These are phyloP conservation scores for Sorex fumeus DNA, from an alignment of 2,113 vertebrate genomes.

Conservation along the genomic window DNA sequence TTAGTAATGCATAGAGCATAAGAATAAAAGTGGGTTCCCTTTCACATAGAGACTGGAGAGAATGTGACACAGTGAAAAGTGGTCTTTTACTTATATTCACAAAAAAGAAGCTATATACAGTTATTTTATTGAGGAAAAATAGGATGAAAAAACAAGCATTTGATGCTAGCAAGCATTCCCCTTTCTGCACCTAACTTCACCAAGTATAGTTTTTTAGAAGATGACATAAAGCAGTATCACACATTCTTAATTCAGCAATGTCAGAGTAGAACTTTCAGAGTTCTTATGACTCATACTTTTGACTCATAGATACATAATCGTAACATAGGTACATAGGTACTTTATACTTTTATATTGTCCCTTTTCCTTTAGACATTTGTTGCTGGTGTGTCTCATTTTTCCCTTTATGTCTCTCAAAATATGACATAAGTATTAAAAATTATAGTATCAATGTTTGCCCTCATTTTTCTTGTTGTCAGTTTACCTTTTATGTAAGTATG, in stretches of 20 bases:
- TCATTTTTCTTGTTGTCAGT: neutral
- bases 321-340: neutral
- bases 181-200: neutral
- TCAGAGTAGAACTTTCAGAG: neutral
- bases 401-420: neutral
- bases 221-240: neutral
- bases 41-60: constrained; percentile 9
- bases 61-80: neutral
- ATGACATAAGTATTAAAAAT: neutral
- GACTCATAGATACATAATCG: neutral
- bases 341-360: neutral
- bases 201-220: neutral
- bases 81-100: neutral
- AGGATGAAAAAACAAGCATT: too few species aligned
- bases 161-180: neutral
- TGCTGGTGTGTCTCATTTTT: neutral
- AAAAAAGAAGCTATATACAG: neutral
- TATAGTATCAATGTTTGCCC: neutral
- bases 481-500: neutral
- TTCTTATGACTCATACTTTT: neutral
- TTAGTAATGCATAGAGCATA: neutral
- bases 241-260: neutral
- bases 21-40: neutral
- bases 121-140: too few species aligned
- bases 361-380: neutral